phyloP scores from a whole-genome alignment of 2,113 vertebrate genomes.

The Zootoca vivipara region DNA sequence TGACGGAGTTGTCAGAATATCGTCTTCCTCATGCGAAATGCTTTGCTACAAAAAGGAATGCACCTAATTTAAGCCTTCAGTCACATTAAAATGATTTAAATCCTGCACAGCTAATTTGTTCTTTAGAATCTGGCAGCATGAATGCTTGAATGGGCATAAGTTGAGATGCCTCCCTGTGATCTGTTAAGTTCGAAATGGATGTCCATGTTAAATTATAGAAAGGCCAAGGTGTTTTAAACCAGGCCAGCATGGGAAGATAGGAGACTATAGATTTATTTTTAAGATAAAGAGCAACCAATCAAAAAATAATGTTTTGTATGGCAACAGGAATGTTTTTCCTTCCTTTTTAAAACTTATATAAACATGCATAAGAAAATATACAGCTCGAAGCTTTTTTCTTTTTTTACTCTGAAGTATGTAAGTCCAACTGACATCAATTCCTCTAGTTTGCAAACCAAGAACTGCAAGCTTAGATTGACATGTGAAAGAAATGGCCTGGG shows the following conservation, averaged over 20 bases:
- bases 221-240: not conserved
- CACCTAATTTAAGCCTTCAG: slow-evolving; percentile 21
- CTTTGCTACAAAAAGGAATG: not conserved
- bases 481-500: too few relatives aligned
- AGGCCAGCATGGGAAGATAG: not conserved
- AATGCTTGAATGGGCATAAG: not conserved
- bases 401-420: not conserved
- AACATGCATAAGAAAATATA: not conserved
- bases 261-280: not conserved
- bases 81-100: not conserved
- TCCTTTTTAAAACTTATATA: too few relatives aligned
- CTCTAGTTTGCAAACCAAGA: not conserved
- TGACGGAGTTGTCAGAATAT: not conserved
- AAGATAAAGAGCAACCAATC: not conserved
- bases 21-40: slow-evolving; percentile 14
- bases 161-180: not conserved
- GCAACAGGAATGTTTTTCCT: not conserved
- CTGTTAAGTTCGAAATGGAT: not conserved
- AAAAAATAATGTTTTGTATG: not conserved
- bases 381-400: not conserved
- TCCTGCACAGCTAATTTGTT: slow-evolving; percentile 4
- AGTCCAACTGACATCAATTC: not conserved
- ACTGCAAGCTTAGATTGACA: not conserved
- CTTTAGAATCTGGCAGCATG: not conserved
- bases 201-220: not conserved